Percentiles rank a stretch among this genome's conserved stretches.
Conservation (phyloP, 1,140 invertebrate species). For the Teleogryllus occipitalis region DNA sequence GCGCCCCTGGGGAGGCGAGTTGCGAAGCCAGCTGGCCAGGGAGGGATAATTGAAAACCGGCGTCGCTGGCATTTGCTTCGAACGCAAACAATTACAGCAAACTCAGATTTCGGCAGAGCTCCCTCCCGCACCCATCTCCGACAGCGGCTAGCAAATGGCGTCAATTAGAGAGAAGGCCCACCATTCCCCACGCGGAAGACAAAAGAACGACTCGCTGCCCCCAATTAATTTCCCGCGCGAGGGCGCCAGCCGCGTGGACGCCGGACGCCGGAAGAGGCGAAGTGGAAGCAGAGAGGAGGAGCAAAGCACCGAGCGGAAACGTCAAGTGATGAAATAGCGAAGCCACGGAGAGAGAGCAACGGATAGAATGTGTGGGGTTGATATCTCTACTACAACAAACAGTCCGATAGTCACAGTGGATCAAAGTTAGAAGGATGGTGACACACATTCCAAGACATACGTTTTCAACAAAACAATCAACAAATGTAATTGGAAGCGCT, state of each 20-base stretch:
- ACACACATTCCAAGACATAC: too few relatives aligned
- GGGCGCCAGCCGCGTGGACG: background rate
- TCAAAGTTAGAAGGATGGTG: too few relatives aligned
- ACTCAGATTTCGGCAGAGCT: background rate
- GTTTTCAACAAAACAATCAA: too few relatives aligned
- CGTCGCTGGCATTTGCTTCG: background rate
- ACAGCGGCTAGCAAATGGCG: background rate
- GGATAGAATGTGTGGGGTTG: background rate
- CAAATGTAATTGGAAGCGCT: too few relatives aligned
- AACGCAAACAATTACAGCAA: background rate
- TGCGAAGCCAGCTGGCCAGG: background rate
- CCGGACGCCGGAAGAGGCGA: background rate
- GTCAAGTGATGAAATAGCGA: background rate
- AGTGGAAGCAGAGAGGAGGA: background rate
- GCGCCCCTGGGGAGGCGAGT: too few relatives aligned
- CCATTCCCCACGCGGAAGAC: background rate
- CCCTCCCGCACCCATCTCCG: background rate
- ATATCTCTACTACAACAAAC: background rate
- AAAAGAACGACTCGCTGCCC: background rate
- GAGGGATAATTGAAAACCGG: background rate
- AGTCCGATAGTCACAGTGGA: too few relatives aligned
- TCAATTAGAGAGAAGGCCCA: background rate
- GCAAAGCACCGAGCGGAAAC: background rate
- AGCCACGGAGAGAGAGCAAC: background rate
- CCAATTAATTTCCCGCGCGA: background rate